A percentile compares a stretch with the other conserved stretches of the same genome.
Evolutionary conservation across 2,113 vertebrate species (phyloP).

Genomic region (Pollachius pollachius): DNA sequence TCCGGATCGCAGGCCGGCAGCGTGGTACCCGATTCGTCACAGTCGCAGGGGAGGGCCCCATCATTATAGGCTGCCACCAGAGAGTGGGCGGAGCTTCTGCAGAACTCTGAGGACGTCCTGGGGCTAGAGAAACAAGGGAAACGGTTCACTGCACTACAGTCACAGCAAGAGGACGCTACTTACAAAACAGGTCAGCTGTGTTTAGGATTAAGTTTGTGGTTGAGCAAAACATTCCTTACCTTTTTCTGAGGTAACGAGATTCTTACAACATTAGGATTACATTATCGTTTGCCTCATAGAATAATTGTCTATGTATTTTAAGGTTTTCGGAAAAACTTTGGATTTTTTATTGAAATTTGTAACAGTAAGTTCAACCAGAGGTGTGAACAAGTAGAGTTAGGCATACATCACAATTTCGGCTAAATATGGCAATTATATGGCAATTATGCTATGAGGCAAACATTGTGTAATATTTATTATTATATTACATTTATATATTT

Average conservation of each 20-base stretch:
- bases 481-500: too few relatives aligned
- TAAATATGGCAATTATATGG: too few relatives aligned
- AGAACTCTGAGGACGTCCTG: slow-evolving; percentile 77
- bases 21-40: slow-evolving; percentile 73
- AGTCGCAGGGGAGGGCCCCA: slow-evolving; percentile 83
- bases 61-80: slow-evolving; percentile 83
- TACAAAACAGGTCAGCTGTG: slow-evolving; percentile 10
- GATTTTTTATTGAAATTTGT: too few relatives aligned
- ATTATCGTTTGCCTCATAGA: neutral
- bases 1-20: slow-evolving; percentile 69
- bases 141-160: neutral
- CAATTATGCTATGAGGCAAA: too few relatives aligned
- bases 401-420: too few relatives aligned
- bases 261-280: neutral
- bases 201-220: neutral
- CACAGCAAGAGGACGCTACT: slow-evolving; percentile 52
- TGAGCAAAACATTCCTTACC: neutral
- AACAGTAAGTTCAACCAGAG: too few relatives aligned
- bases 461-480: too few relatives aligned
- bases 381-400: too few relatives aligned
- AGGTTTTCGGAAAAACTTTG: too few relatives aligned
- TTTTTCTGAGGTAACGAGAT: neutral
- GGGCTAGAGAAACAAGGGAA: slow-evolving; percentile 65
- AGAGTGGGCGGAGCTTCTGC: slow-evolving; percentile 79
- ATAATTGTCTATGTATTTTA: too few relatives aligned